phyloP scores from a whole-genome alignment of 1,140 invertebrate species.

The Drosophila kohkoa region DNA sequence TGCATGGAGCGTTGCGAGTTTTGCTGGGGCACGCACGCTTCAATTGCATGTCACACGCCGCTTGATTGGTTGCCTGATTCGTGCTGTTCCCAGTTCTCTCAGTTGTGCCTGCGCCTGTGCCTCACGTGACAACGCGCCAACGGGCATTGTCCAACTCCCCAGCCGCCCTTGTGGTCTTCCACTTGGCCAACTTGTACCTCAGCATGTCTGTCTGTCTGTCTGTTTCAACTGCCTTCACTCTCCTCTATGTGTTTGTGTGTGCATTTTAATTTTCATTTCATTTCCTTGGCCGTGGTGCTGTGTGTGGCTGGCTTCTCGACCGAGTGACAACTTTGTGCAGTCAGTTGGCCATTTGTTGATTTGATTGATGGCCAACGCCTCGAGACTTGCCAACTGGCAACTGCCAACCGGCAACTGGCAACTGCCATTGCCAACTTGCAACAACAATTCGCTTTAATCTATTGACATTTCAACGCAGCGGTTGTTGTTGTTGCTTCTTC shows the following conservation, averaged over 20 bases:
- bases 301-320: neutral
- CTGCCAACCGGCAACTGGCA: constrained; percentile 9
- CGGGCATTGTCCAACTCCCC: constrained; percentile 57
- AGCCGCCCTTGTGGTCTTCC: constrained; percentile 32
- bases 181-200: constrained; percentile 18
- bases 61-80: constrained; percentile 81
- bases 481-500: neutral
- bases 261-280: constrained; percentile 77
- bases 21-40: constrained; percentile 66
- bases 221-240: constrained; percentile 20
- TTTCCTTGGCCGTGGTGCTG: constrained; percentile 56
- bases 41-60: constrained; percentile 81
- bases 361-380: constrained; percentile 71
- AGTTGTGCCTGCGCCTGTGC: constrained; percentile 2
- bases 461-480: constrained; percentile 15
- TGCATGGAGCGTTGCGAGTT: constrained; percentile 34
- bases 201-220: neutral
- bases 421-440: constrained; percentile 11
- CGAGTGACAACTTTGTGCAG: constrained; percentile 47
- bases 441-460: neutral
- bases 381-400: constrained; percentile 34
- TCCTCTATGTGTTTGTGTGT: constrained; percentile 31
- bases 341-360: constrained; percentile 72
- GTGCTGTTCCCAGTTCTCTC: constrained; percentile 44
- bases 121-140: constrained; percentile 61